Base-by-base conservation (phyloP, 1,140 invertebrate species). In the Bicyclus anynana region DNA sequence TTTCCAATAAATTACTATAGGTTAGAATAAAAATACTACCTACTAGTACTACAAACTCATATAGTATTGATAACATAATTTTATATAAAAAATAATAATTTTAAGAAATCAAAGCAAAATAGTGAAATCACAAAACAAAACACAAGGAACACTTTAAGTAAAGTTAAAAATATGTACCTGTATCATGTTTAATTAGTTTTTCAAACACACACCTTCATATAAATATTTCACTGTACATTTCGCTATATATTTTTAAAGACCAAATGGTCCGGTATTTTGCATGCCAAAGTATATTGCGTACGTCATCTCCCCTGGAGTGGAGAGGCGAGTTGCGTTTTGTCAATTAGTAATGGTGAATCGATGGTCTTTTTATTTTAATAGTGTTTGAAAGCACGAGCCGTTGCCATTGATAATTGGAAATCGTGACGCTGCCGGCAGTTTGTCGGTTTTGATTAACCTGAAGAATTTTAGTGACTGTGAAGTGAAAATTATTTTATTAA, bases 301-400 rank as follows among this genome's bases (percentile, higher is more conserved):
- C 3, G n/a, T 33, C 29, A 4, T 33, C 29, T 33, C 10, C 29
- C 29, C 12, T 23, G 3, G 2, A 33, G 2, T 12, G n/a, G 29
- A 33, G 10, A 12, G 3, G 7, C 10, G 9, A 33, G 29, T 33
- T 33, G 29, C 29, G 7, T 33, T 33, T 1, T 6, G n/a, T 10
- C 7, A 33, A 17, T 40, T 40, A 5, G 37, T 10, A 5, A 40
- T 40, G 37, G 37, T 40, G 13, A 40, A 40, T 40, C 13, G 37
- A 16, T 40, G 13, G 14, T 9, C 16, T 40, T 33, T 33, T 33
- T 33, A 33, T 33, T 33, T 33, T 33, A 33, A 12, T 40, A 40
- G 16, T 53, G 51, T 46, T 53, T 59, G 56, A 59, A 54, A 64
- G 56, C 62, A 58, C 60, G 29, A 37, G 54, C 38, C 35, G 50